Conservation (phyloP, 64 coral and sea anemone species). For the Cladopsammia gracilis region DNA sequence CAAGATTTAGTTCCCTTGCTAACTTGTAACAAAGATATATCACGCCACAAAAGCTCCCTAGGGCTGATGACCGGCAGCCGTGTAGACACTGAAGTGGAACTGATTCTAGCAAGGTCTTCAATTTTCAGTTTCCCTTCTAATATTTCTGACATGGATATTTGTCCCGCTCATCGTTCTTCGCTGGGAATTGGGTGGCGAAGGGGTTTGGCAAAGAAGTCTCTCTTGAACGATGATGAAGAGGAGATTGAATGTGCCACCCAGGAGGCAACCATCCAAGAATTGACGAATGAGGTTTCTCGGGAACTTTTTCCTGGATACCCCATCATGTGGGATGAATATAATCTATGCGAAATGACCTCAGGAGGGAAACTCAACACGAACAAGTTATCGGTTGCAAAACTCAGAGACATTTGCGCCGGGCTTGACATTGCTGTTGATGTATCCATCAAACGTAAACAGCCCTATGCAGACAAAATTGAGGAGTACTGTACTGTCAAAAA, state of each 20-base stretch:
- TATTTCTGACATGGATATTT: conserved; percentile 55
- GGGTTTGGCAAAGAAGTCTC: too few relatives aligned
- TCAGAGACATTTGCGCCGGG: conserved; percentile 57
- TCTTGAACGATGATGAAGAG: conserved; percentile 46
- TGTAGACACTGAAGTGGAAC: conserved; percentile 67
- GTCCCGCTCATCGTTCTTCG: conserved; percentile 56
- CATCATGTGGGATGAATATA: conserved; percentile 18
- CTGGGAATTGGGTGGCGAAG: conserved; percentile 52
- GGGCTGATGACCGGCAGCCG: conserved; percentile 14
- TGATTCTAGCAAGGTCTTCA: conserved; percentile 67
- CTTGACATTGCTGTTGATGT: conserved; percentile 48
- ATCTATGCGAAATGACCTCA: conserved; percentile 50
- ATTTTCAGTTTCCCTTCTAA: conserved; percentile 56
- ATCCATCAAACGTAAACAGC: conserved; percentile 48
- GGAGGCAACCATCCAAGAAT: conserved; percentile 65
- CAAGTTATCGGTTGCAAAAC: conserved; percentile 46
- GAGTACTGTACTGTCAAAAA: neutral
- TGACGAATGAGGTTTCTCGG: conserved; percentile 43
- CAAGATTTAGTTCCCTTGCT: conserved; percentile 35
- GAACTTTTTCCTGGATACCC: conserved; percentile 51
- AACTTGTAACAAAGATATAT: conserved; percentile 54
- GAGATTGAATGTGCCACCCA: conserved; percentile 47
- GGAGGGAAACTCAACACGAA: conserved; percentile 46
- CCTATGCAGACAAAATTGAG: conserved; percentile 57
- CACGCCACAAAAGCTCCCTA: conserved; percentile 36